Evolutionary conservation across 2,113 vertebrate genomes (phyloP).

Genomic region (Tachycineta bicolor): DNA sequence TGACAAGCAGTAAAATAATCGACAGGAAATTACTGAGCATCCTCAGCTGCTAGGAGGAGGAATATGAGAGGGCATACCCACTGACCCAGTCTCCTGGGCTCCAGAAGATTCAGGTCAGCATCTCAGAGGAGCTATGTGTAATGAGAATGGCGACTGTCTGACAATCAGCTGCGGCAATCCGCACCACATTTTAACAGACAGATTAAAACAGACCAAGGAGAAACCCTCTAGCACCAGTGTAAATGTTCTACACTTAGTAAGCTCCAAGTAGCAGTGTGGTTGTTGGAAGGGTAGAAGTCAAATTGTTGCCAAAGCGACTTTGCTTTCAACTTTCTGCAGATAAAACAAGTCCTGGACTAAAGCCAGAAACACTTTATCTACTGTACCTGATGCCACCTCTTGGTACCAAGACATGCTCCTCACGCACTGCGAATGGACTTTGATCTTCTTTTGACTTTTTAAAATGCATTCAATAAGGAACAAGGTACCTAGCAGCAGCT

Average conservation of each 20-base stretch:
- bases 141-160: neutral
- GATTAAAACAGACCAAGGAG: neutral
- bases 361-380: conserved; percentile 1
- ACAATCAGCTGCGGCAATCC: neutral
- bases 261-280: neutral
- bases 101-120: neutral
- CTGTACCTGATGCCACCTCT: conserved; percentile 22
- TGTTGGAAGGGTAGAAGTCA: neutral
- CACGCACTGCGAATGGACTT: neutral
- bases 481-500: neutral
- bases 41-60: neutral
- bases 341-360: neutral
- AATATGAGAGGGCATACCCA: rapidly evolving
- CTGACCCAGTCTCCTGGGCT: no score
- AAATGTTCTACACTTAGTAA: neutral
- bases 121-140: neutral
- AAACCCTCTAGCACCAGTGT: neutral
- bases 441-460: neutral
- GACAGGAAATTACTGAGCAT: neutral
- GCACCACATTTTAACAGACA: neutral
- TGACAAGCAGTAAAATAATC: neutral
- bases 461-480: neutral
- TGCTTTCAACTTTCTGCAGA: neutral
- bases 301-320: neutral
- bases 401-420: neutral